Conservation (phyloP, 2,888 invertebrate genomes). For the Ametastegia equiseti region DNA sequence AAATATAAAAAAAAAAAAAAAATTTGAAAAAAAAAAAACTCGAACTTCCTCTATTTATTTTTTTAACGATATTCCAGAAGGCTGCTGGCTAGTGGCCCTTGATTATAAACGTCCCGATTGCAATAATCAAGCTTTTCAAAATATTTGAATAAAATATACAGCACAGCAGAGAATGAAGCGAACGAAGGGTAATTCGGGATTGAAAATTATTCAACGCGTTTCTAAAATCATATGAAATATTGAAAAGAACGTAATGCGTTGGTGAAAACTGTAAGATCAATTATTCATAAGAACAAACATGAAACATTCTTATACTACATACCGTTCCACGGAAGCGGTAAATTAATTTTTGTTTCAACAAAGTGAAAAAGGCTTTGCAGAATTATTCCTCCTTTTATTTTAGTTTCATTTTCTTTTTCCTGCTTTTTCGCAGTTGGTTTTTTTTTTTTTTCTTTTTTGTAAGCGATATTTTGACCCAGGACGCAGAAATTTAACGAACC, state of each 20-base stretch:
- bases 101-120: neutral
- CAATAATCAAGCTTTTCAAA: neutral
- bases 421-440: too few relatives aligned
- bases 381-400: neutral
- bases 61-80: neutral
- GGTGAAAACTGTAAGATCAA: neutral
- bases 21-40: neutral
- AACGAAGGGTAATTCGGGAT: neutral
- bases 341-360: neutral
- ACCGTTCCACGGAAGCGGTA: neutral
- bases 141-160: neutral
- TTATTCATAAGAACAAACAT: neutral
- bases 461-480: neutral
- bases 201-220: neutral
- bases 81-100: neutral
- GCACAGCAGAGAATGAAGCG: neutral
- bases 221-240: neutral
- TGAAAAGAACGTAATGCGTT: neutral
- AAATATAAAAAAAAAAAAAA: conserved; percentile 1
- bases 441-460: neutral
- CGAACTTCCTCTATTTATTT: neutral
- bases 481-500: neutral
- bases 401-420: too few relatives aligned
- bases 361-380: neutral
- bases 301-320: neutral